Conservation (phyloP, 2,797 vertebrate species). For the Myotis myotis region DNA sequence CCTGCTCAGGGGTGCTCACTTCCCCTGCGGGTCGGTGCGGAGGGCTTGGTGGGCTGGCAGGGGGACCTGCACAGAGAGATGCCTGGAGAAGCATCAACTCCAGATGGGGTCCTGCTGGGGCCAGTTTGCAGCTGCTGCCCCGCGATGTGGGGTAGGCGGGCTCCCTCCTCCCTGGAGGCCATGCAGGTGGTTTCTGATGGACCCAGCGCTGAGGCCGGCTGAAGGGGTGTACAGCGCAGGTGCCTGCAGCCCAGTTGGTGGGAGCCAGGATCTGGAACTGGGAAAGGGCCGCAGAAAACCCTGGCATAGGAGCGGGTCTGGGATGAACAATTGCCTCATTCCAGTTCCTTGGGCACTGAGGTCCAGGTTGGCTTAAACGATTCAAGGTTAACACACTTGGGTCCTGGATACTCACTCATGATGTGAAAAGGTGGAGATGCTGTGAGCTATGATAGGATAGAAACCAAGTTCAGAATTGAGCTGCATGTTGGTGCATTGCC, state of each 20-base stretch:
- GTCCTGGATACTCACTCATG: neutral
- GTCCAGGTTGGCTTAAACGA: neutral
- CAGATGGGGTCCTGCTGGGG: neutral
- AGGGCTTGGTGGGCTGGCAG: neutral
- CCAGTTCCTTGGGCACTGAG: neutral
- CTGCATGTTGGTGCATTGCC: neutral
- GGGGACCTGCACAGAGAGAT: neutral
- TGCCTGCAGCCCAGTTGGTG: neutral
- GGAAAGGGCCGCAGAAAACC: neutral
- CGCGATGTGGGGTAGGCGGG: too few species aligned
- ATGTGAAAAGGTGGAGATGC: neutral
- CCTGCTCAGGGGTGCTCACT: neutral
- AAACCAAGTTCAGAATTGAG: neutral
- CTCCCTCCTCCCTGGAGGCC: neutral
- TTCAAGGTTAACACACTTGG: neutral
- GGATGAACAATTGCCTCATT: too few species aligned
- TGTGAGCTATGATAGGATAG: neutral
- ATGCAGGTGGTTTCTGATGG: neutral
- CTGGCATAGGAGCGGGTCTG: neutral
- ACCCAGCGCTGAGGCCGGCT: neutral
- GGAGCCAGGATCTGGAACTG: neutral
- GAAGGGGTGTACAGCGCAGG: rapidly evolving
- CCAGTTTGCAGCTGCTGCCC: neutral
- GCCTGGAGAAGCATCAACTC: neutral
- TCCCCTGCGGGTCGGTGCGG: too few species aligned